Evolutionary conservation across 2,113 vertebrate genomes (phyloP).

Genomic region (rat (Rattus norvegicus)): DNA sequence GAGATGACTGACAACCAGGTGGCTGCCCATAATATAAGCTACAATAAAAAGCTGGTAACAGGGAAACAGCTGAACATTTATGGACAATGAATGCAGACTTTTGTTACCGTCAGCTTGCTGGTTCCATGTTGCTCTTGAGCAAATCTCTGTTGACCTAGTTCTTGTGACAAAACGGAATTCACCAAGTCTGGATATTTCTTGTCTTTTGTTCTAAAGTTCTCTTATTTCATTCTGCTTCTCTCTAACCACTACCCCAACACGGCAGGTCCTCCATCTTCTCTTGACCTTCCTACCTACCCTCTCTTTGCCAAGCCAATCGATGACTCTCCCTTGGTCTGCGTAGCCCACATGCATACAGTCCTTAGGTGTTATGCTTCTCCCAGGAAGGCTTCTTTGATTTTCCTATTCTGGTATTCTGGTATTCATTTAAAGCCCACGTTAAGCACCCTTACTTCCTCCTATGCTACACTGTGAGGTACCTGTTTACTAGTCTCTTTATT

Average conservation of each 20-base stretch:
- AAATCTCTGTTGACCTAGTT: neutral
- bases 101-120: neutral
- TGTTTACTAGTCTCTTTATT: neutral
- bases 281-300: neutral
- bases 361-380: neutral
- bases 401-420: neutral
- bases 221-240: neutral
- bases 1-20: conserved; percentile 45
- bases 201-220: neutral
- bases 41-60: neutral
- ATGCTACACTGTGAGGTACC: neutral
- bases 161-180: neutral
- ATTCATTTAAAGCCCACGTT: neutral
- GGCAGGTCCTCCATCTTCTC: neutral
- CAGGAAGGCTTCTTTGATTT: neutral
- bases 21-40: neutral
- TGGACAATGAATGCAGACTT: neutral
- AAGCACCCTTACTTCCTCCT: neutral
- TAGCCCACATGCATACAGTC: neutral
- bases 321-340: neutral
- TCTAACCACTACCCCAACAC: neutral
- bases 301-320: neutral
- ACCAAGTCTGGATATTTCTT: neutral
- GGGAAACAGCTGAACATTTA: neutral
- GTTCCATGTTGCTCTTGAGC: neutral